Percentiles rank a stretch among this genome's conserved stretches.
These are phyloP conservation scores for Ophiothrix spiculata DNA, from an alignment of 35 echinoderm and acorn worm genomes.

Conservation along the genomic window DNA sequence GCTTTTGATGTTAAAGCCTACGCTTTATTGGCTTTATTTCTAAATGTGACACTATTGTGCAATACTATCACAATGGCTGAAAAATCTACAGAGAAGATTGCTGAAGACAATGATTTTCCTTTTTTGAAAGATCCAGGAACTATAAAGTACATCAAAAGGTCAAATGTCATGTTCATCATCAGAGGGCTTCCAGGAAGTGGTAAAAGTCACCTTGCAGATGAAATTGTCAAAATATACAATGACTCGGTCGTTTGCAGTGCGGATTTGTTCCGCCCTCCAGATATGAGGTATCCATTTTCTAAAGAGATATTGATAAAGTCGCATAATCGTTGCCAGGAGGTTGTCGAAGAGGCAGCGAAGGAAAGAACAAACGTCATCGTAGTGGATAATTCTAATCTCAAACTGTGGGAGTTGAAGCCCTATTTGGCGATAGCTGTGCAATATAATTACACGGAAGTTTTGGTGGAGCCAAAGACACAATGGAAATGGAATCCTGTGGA, in stretches of 20 bases:
- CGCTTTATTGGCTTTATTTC: too few relatives aligned
- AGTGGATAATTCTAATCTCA: constrained; percentile 20
- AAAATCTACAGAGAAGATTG: too few relatives aligned
- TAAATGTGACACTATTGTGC: too few relatives aligned
- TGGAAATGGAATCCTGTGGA: background rate
- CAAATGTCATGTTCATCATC: background rate
- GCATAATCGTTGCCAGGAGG: background rate
- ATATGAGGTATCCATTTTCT: background rate
- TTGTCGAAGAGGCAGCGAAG: background rate
- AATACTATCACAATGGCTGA: too few relatives aligned
- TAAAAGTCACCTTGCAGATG: background rate
- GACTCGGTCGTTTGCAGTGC: background rate
- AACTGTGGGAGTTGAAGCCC: background rate
- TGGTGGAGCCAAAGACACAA: constrained; percentile 11
- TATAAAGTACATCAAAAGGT: background rate
- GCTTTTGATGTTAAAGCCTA: too few relatives aligned
- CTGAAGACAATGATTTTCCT: too few relatives aligned
- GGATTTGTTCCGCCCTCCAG: background rate
- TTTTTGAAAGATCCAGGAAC: background rate
- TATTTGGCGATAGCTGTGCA: constrained; percentile 12
- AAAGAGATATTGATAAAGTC: background rate
- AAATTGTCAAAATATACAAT: background rate
- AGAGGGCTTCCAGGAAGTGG: background rate
- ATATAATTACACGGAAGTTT: constrained; percentile 37
- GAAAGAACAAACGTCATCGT: constrained; percentile 11